Evolutionary conservation across 2,888 invertebrate species (phyloP).

Genomic region (Agrotis puta): DNA sequence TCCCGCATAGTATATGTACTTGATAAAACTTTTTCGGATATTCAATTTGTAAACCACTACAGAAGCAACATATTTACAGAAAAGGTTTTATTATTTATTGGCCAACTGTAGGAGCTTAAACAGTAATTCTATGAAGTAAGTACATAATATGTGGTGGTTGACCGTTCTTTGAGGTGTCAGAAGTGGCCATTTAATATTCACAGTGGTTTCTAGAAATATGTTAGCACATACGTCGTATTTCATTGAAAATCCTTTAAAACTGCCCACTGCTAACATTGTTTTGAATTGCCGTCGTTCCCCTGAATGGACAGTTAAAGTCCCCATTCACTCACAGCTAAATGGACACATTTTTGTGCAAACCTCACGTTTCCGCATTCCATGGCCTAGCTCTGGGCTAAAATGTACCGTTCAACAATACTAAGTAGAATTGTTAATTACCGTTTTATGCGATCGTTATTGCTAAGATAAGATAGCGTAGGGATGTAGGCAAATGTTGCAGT

Average conservation of each 20-base stretch:
- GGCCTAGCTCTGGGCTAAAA: conserved; percentile 61
- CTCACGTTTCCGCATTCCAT: conserved; percentile 84
- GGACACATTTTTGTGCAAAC: conserved; percentile 81
- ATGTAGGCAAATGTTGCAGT: conserved; percentile 35
- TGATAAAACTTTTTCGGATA: neutral
- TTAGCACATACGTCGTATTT: conserved; percentile 70
- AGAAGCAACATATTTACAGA: neutral
- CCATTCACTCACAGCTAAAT: conserved; percentile 85
- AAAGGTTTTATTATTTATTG: conserved; percentile 11
- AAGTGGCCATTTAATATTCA: conserved; percentile 63
- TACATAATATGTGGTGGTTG: conserved; percentile 36
- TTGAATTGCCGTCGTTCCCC: conserved; percentile 77
- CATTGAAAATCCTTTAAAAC: conserved; percentile 76
- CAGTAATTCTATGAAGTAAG: conserved; percentile 23
- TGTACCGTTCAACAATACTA: conserved; percentile 65
- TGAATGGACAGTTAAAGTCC: conserved; percentile 86
- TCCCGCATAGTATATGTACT: neutral
- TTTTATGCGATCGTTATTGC: conserved; percentile 49
- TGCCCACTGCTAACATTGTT: conserved; percentile 79
- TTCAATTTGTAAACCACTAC: neutral
- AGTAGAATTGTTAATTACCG: conserved; percentile 54
- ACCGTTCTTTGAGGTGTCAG: conserved; percentile 57
- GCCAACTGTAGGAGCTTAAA: conserved; percentile 7
- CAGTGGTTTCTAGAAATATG: conserved; percentile 70
- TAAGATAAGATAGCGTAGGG: conserved; percentile 41